These are phyloP conservation scores for Apodemia mormo DNA, from an alignment of 2,888 invertebrate genomes.

Conservation along the genomic window DNA sequence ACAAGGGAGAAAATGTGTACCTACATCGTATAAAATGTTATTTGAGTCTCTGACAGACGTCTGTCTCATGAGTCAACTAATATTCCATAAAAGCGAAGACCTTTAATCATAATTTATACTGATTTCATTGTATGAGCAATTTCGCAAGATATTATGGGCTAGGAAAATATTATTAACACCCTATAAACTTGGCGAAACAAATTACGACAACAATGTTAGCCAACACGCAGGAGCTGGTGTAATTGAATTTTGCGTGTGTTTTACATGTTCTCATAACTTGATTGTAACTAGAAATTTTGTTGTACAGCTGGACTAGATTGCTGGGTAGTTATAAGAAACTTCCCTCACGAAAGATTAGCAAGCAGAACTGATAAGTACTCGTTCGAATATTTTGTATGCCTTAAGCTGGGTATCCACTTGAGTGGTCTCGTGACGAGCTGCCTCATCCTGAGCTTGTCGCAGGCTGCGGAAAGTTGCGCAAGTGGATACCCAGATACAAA, in stretches of 20 bases:
- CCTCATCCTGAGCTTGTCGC: too few relatives aligned
- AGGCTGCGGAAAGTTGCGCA: too few relatives aligned
- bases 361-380: too few relatives aligned
- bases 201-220: constrained; percentile 11
- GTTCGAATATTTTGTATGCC: too few relatives aligned
- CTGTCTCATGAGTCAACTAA: neutral
- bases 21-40: too few relatives aligned
- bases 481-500: too few relatives aligned
- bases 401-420: too few relatives aligned
- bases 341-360: too few relatives aligned
- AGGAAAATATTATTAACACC: neutral
- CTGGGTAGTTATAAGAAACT: too few relatives aligned
- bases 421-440: too few relatives aligned
- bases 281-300: neutral
- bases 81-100: neutral
- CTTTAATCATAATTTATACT: neutral
- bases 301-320: too few relatives aligned
- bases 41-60: neutral
- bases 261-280: neutral
- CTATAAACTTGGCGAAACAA: constrained; percentile 1
- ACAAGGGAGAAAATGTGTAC: too few relatives aligned
- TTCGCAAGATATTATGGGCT: neutral
- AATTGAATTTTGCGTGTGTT: neutral
- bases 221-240: neutral
- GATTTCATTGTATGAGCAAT: neutral